Evolutionary conservation across 1,140 invertebrate species (phyloP), one percentile per base, ranked within the genome.

Genomic region (Megalonaias nervosa): DNA sequence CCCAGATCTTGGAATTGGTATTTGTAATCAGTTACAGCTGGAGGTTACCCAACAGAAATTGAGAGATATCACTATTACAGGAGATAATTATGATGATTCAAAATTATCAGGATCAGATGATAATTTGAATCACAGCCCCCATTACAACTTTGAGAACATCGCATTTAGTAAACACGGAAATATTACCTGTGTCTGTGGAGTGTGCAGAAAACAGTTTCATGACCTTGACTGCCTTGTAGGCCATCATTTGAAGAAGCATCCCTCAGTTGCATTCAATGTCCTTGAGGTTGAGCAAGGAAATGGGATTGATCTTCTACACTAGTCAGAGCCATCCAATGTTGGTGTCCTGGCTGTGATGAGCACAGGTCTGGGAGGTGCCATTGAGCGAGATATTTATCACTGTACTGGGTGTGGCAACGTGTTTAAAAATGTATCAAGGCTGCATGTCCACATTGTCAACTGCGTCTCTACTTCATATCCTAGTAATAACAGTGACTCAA

Each of bases 211-310:
- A 15, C 79, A 84, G 62, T 87, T 83, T 62, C n/a, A 64, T 15
- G 71, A 67, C 56, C 56, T 81, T 17, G 84, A 85, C 48, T 62
- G 61, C 59, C 61, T 84, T 57, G 1, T 83, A 23, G 61, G 81
- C 15, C 85, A 87, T 61, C 85, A 87, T 69, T 75, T 67, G 64
- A 85, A 83, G 71, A 85, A 85, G 58, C 85, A 87, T 79, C 82
- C 85, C 13, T 75, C 79, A 16, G 80, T 81, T 21, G 76, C 81
- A 62, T 85, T 76, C 31, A 81, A 71, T 21, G 82, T 73, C 59
- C 61, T 87, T 19, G 81, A 85, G 65, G 77, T 84, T 31, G 84
- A 85, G 68, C 64, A 77, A 16, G 76, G 76, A 14, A 55, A 77
- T 73, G 65, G 74, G 16, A 76, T 84, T 67, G 82, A 82, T 23